Evolutionary conservation across 2,888 invertebrate genomes (phyloP), one percentile per base, ranked within the genome.

Genomic region (Cistogaster globosa): DNA sequence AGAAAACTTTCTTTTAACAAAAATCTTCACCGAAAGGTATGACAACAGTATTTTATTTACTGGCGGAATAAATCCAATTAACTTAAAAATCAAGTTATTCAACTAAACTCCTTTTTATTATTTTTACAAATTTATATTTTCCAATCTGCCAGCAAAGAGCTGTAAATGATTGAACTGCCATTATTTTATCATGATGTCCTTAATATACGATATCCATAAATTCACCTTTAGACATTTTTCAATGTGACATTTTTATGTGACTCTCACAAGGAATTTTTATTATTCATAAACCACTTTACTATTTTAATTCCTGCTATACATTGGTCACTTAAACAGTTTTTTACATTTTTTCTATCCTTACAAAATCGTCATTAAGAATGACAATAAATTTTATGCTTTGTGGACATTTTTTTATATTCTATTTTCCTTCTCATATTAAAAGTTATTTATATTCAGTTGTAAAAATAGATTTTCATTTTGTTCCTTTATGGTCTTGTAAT

Each of bases 401-500:
- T 36, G 65, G 65, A 65, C 55, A 55, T 9, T 38, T 48, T 76
- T 48, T 57, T 45, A 42, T 62, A 55, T 53, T 42, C 26, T 69
- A 78, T 32, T 18, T 62, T 53, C 26, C 42, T 55, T 53, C 16
- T 57, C 12, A 48, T 36, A 18, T 22, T 6, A 48, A 5, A 14
- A 67, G 48, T 58, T 58, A 58, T 67, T 67, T 48, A 67, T 48
- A 36, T 75, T 48, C 20, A 57, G 6, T 32, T 57, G 67, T 36
- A 45, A 22, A 8, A 57, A 26, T 32, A 12, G 42, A 32, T 65
- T 48, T 32, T n/a, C 48, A 18, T 48, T 65, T 65, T 9, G 26
- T 58, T 12, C 6, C 32, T 26, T 26, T 18, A 26, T 26, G 32
- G 11, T 14, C 26, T 55, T 38, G 36, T 45, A 57, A 65, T 63